A percentile compares a stretch with the other conserved stretches of the same genome.
phyloP scores from a whole-genome alignment of 2,888 invertebrate genomes.

The Synanthedon andrenaeformis region DNA sequence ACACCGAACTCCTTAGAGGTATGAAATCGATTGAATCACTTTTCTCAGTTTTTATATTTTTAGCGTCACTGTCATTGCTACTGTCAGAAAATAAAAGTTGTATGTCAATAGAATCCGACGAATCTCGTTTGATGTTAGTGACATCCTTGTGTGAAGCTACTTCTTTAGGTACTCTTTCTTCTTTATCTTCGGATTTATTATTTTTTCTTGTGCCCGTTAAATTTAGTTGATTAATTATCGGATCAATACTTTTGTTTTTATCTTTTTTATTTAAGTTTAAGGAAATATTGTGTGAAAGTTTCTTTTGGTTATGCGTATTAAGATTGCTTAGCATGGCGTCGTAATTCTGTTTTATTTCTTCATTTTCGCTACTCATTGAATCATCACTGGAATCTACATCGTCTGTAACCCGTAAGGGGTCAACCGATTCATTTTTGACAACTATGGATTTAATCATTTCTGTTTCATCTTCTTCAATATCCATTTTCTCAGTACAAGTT shows the following conservation, averaged over 20 bases:
- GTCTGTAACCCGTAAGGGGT: slow-evolving; percentile 29
- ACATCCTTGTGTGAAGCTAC: slow-evolving; percentile 7
- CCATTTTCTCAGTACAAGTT: slow-evolving; percentile 26
- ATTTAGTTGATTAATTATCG: slow-evolving; percentile 48
- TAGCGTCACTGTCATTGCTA: slow-evolving; percentile 33
- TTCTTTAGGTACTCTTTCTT: slow-evolving; percentile 2
- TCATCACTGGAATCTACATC: slow-evolving; percentile 16
- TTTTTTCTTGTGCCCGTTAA: slow-evolving; percentile 29
- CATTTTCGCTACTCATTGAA: slow-evolving; percentile 32
- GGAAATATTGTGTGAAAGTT: slow-evolving; percentile 28
- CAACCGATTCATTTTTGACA: slow-evolving; percentile 25
- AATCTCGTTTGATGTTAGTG: slow-evolving; percentile 17
- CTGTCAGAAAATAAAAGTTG: slow-evolving; percentile 50
- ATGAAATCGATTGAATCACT: slow-evolving; percentile 24
- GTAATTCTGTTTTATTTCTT: slow-evolving; percentile 47
- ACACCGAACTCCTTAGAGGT: slow-evolving; percentile 36
- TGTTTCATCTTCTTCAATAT: slow-evolving; percentile 33
- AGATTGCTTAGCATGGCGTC: slow-evolving; percentile 41
- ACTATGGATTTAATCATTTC: slow-evolving; percentile 27
- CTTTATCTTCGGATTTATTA: slow-evolving; percentile 3
- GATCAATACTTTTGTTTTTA: slow-evolving; percentile 24
- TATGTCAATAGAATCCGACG: slow-evolving; percentile 47
- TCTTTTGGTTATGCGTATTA: slow-evolving; percentile 25
- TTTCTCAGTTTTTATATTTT: slow-evolving; percentile 2
- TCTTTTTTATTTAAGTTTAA: slow-evolving; percentile 35